Base-by-base conservation (phyloP, 1,140 invertebrate genomes). In the Zaprionus vittiger region DNA sequence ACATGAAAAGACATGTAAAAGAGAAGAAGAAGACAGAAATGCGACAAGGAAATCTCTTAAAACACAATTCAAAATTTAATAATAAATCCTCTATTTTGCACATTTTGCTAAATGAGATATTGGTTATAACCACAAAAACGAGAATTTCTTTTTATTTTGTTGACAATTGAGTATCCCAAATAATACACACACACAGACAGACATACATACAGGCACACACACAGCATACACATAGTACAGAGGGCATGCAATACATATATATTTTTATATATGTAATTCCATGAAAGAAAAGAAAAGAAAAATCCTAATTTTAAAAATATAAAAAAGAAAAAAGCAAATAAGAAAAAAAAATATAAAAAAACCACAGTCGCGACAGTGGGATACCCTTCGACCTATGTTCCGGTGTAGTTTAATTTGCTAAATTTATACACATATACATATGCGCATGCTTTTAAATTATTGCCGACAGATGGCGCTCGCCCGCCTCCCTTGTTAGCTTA, bases 291-390 rank as follows among this genome's bases (percentile, higher is more conserved):
- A 90, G 83, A 28, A 85, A 81, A 69, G 57, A 79, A 89, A 87
- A 81, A 74, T 87, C 85, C 79, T 89, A 89, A 90, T 90, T 89
- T 90, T 90, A 89, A 73, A 90, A 73, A 90, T 90, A 90, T 90
- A 64, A 65, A 37, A 28, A 47, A 49, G 34, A n/a, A 60, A 69
- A 65, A 68, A 69, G 12, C 47, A 52, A 52, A 24, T 22, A 64
- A 28, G 41, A 66, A 44, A 66, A 44, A n/a, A n/a, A n/a, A n/a
- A n/a, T n/a, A n/a, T n/a, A n/a, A n/a, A n/a, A n/a, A n/a, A n/a
- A n/a, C n/a, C n/a, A n/a, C n/a, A n/a, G n/a, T n/a, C n/a, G n/a
- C n/a, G n/a, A n/a, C n/a, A n/a, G n/a, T n/a, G n/a, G n/a, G n/a
- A n/a, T n/a, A n/a, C n/a, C n/a, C n/a, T n/a, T n/a, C n/a, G n/a